Evolutionary conservation across 1,140 invertebrate species (phyloP).

Genomic region (Scaptomyza montana): DNA sequence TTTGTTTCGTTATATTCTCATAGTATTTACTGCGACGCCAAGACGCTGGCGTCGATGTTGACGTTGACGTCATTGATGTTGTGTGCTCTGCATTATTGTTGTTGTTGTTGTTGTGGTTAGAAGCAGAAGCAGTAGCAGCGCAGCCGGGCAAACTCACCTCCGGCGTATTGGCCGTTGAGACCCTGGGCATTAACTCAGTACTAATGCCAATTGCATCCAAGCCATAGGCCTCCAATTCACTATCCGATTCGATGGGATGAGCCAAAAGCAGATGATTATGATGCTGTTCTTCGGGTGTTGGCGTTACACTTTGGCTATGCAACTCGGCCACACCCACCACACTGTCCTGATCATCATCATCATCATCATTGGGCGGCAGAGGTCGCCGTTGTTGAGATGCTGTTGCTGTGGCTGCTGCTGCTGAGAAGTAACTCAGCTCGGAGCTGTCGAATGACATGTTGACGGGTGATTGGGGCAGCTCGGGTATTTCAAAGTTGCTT

Average conservation of each 20-base stretch:
- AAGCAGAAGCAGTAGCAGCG: constrained; percentile 29
- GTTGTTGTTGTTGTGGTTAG: constrained; percentile 36
- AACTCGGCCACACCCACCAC: constrained; percentile 66
- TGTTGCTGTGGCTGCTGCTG: constrained; percentile 37
- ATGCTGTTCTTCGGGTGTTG: constrained; percentile 66
- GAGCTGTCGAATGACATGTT: constrained; percentile 83
- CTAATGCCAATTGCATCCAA: constrained; percentile 47
- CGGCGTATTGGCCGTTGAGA: constrained; percentile 65
- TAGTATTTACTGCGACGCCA: constrained; percentile 84
- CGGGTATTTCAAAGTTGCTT: constrained; percentile 73
- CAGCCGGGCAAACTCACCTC: constrained; percentile 68
- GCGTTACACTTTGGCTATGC: constrained; percentile 77
- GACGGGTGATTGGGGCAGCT: constrained; percentile 63
- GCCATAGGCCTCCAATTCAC: constrained; percentile 69
- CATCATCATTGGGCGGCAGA: constrained; percentile 16
- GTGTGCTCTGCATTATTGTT: constrained; percentile 23
- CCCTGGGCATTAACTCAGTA: constrained; percentile 50
- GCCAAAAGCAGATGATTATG: constrained; percentile 26
- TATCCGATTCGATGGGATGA: constrained; percentile 74
- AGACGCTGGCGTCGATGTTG: constrained; percentile 35
- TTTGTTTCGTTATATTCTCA: constrained; percentile 84
- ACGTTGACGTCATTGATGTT: neutral
- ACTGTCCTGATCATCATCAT: constrained; percentile 64
- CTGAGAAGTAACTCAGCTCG: constrained; percentile 74
- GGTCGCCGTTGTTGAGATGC: constrained; percentile 33